phyloP scores from a whole-genome alignment of 2,888 invertebrate species.

The Serrognathus titanus region DNA sequence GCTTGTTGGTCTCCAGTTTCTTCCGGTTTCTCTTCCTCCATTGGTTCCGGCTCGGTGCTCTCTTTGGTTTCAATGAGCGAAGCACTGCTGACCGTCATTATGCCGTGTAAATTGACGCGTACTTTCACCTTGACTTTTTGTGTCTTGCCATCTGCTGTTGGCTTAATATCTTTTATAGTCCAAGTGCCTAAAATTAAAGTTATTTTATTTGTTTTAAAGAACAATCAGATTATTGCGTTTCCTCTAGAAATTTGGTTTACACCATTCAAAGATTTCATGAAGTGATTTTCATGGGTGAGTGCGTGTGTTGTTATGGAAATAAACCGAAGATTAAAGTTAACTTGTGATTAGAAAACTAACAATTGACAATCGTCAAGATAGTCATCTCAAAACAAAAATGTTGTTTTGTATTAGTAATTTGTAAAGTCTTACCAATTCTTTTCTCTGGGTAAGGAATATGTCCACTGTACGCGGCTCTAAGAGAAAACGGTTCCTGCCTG shows the following conservation, averaged over 20 bases:
- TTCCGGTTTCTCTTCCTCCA: conserved; percentile 43
- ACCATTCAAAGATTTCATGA: no score
- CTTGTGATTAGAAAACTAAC: no score
- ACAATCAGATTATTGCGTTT: no score
- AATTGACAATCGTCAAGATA: no score
- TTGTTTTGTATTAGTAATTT: no score
- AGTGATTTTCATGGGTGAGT: no score
- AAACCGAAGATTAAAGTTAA: no score
- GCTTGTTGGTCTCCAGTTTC: conserved; percentile 38
- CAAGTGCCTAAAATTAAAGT: conserved; percentile 59
- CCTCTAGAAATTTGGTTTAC: no score
- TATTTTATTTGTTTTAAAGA: neutral
- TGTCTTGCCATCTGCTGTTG: conserved; percentile 84
- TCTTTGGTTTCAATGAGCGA: conserved; percentile 75
- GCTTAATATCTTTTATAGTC: conserved; percentile 77
- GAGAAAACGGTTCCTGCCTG: conserved; percentile 81
- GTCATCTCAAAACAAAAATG: no score
- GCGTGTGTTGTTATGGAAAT: no score
- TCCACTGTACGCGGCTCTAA: conserved; percentile 80
- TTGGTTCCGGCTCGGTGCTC: conserved; percentile 47
- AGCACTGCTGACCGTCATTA: conserved; percentile 84
- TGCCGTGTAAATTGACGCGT: conserved; percentile 89
- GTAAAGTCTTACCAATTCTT: conserved; percentile 64
- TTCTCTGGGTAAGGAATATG: conserved; percentile 72
- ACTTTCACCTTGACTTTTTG: conserved; percentile 96